A percentile compares a stretch with the other conserved stretches of the same genome.
Evolutionary conservation across 2,888 invertebrate genomes (phyloP).

Genomic region (Caprella mutica): DNA sequence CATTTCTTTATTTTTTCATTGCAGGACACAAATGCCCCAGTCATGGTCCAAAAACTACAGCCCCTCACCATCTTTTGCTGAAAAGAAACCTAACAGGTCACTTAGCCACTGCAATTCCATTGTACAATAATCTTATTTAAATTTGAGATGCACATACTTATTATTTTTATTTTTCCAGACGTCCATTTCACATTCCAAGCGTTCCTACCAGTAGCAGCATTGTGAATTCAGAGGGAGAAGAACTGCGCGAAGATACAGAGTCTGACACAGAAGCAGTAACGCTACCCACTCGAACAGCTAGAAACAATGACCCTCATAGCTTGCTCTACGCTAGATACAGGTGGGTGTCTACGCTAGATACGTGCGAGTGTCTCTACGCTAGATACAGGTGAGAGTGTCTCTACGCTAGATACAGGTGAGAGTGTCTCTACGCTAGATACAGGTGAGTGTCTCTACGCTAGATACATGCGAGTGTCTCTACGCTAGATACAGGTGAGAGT

Average conservation of each 20-base stretch:
- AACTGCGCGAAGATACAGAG: too few relatives aligned
- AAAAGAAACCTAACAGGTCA: slow-evolving; percentile 32
- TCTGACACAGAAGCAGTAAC: too few relatives aligned
- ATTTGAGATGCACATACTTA: not conserved
- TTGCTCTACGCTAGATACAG: slow-evolving; percentile 27
- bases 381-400: too few relatives aligned
- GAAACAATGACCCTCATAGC: not conserved
- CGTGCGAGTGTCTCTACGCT: too few relatives aligned
- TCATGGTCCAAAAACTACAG: slow-evolving; percentile 12
- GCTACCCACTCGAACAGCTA: not conserved
- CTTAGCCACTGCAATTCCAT: too few relatives aligned
- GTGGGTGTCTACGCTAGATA: too few relatives aligned
- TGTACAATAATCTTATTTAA: not conserved
- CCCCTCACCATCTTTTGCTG: slow-evolving; percentile 26
- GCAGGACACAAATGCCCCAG: slow-evolving; percentile 2
- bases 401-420: too few relatives aligned
- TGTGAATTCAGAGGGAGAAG: not conserved
- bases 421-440: too few relatives aligned
- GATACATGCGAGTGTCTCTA: too few relatives aligned
- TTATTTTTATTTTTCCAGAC: slow-evolving; percentile 14
- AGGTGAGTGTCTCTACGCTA: too few relatives aligned
- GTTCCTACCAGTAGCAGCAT: slow-evolving; percentile 4
- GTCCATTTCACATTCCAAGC: slow-evolving; percentile 26
- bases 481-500: too few relatives aligned
- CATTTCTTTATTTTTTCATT: too few relatives aligned